Percentiles rank a stretch among this genome's conserved stretches.
Evolutionary conservation across 1,140 invertebrate genomes (phyloP).

Genomic region (Musca vetustissima): DNA sequence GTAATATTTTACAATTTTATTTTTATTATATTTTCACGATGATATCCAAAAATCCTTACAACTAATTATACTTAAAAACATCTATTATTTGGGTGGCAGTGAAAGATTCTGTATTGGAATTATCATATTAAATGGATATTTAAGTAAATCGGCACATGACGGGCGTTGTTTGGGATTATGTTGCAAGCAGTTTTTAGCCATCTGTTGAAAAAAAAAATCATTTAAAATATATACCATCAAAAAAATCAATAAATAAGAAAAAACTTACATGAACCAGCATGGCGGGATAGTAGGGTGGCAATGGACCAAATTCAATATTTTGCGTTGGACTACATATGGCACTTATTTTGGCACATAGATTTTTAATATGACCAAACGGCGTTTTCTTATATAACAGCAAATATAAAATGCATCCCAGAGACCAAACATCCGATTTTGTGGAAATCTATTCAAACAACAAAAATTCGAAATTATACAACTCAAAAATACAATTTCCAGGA

Average conservation of each 20-base stretch:
- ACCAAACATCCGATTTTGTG: constrained; percentile 96
- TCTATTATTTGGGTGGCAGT: constrained; percentile 28
- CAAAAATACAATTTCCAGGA: neutral
- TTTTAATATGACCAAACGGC: constrained; percentile 85
- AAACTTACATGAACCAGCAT: constrained; percentile 54
- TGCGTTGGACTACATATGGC: constrained; percentile 80
- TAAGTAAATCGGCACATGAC: constrained; percentile 70
- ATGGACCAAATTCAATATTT: constrained; percentile 71
- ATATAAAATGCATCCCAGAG: constrained; percentile 95
- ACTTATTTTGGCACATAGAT: constrained; percentile 73
- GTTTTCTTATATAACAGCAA: constrained; percentile 87
- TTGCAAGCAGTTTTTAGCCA: constrained; percentile 70
- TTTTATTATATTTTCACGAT: too few species aligned
- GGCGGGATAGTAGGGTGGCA: constrained; percentile 46
- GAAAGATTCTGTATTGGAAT: constrained; percentile 50
- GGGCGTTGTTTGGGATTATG: constrained; percentile 70
- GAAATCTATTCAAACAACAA: constrained; percentile 67
- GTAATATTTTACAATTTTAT: too few species aligned
- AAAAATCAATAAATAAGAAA: constrained; percentile 41
- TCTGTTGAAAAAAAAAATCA: constrained; percentile 49
- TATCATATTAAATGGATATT: constrained; percentile 64
- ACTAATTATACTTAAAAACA: too few species aligned
- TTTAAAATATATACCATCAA: neutral
- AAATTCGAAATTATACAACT: constrained; percentile 24
- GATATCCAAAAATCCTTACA: too few species aligned